A percentile compares a stretch with the other conserved stretches of the same genome.
Conservation (phyloP, 2,888 invertebrate genomes). For the Bursaphelenchus okinawaensis region DNA sequence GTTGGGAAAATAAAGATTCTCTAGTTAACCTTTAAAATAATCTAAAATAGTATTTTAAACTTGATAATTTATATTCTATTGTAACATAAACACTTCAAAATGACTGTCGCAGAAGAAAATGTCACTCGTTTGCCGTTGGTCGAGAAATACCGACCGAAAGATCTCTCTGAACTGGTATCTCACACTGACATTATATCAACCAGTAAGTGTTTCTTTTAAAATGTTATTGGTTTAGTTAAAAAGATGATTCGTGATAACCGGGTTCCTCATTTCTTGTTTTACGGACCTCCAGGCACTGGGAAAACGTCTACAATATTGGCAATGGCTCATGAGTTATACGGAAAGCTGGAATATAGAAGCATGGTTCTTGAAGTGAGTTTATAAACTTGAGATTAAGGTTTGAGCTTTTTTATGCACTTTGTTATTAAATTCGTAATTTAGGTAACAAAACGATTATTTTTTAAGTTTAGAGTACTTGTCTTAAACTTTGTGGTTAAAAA, state of each 20-base stretch:
- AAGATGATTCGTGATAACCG: constrained; percentile 78
- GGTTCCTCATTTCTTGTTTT: constrained; percentile 88
- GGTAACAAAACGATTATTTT: no score
- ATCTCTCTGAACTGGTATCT: constrained; percentile 85
- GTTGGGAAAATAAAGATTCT: no score
- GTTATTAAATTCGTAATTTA: background rate
- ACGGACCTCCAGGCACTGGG: constrained; percentile 96
- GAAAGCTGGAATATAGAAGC: constrained; percentile 80
- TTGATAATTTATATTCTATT: no score
- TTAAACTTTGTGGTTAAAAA: background rate
- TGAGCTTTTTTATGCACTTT: background rate
- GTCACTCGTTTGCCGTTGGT: constrained; percentile 67
- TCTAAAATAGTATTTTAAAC: no score
- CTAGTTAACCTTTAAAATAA: no score
- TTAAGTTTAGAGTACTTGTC: no score
- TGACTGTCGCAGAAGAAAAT: background rate
- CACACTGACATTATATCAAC: constrained; percentile 94
- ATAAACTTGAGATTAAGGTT: background rate
- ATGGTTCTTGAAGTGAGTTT: constrained; percentile 70
- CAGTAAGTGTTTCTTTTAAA: constrained; percentile 66
- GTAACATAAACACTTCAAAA: no score
- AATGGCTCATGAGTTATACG: constrained; percentile 84
- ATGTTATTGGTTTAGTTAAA: constrained; percentile 56
- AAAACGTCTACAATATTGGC: constrained; percentile 96
- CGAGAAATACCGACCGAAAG: constrained; percentile 91